Percentiles rank a stretch among this genome's conserved stretches.
These are phyloP conservation scores for Lasioglossum marginatum DNA, from an alignment of 2,888 invertebrate genomes.

Conservation along the genomic window DNA sequence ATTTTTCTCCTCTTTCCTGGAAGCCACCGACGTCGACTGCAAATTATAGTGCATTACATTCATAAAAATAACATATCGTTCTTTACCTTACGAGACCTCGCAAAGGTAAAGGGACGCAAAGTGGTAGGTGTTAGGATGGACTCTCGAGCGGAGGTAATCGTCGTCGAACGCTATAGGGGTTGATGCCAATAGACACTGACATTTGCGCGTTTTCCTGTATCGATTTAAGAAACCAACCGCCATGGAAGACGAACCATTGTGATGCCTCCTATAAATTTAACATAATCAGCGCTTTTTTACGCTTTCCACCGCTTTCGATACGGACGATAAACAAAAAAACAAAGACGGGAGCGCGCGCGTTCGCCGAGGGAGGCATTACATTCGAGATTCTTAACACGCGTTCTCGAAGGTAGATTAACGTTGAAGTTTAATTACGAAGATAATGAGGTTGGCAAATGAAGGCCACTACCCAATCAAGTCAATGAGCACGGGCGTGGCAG, in stretches of 20 bases:
- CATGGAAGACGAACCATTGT: not conserved
- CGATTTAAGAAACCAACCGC: constrained; percentile 37
- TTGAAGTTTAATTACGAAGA: constrained; percentile 41
- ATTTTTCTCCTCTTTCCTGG: not conserved
- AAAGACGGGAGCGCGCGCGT: not conserved
- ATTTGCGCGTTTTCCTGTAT: constrained; percentile 62
- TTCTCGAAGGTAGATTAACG: constrained; percentile 26
- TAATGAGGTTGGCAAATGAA: constrained; percentile 42
- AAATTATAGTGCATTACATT: constrained; percentile 60
- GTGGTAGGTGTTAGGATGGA: constrained; percentile 62
- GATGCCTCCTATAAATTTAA: not conserved
- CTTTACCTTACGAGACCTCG: constrained; percentile 50
- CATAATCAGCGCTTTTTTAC: not conserved
- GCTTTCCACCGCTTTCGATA: not conserved
- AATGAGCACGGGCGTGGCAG: constrained; percentile 29
- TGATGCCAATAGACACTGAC: constrained; percentile 65
- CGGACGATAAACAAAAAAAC: not conserved
- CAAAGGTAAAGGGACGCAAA: constrained; percentile 65
- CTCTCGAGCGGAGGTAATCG: constrained; percentile 62
- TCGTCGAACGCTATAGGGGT: constrained; percentile 46
- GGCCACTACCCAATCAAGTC: constrained; percentile 20
- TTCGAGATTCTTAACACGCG: not conserved
- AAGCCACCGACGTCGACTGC: constrained; percentile 46
- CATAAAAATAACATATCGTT: constrained; percentile 67
- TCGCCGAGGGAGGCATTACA: not conserved